These are phyloP conservation scores for Echinops telfairi DNA, from an alignment of 2,113 vertebrate species.

Conservation along the genomic window DNA sequence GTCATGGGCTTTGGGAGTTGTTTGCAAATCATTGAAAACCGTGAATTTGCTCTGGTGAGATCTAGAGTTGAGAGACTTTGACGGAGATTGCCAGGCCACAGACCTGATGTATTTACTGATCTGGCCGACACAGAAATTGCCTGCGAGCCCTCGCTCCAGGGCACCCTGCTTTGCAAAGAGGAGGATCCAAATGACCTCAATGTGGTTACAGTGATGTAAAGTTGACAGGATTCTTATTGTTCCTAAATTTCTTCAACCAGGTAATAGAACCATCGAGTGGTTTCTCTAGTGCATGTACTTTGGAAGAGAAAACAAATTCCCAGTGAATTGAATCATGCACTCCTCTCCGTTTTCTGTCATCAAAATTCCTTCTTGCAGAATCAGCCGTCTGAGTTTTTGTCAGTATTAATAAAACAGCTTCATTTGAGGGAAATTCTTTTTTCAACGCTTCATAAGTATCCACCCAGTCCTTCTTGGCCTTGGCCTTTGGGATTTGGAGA, in stretches of 20 bases:
- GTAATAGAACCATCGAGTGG: not conserved
- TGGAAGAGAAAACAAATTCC: not conserved
- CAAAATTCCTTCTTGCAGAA: not conserved
- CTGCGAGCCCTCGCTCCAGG: not conserved
- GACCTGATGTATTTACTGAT: conserved; percentile 8
- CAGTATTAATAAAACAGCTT: conserved; percentile 16
- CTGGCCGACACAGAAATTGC: not conserved
- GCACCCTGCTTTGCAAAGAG: not conserved
- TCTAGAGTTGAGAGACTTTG: not conserved
- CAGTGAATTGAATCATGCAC: not conserved
- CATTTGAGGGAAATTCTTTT: not conserved
- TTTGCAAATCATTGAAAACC: not conserved
- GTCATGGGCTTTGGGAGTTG: not conserved
- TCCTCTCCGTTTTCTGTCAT: not conserved
- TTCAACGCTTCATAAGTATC: not conserved
- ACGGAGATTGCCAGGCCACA: not conserved
- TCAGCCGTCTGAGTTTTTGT: conserved; percentile 41
- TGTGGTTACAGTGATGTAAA: not conserved
- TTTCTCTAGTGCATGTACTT: conserved; percentile 13
- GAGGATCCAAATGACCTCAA: not conserved
- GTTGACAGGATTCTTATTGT: not conserved
- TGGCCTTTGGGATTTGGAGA: conserved; percentile 33
- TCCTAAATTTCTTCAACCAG: not conserved
- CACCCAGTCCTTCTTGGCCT: not conserved
- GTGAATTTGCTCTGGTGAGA: not conserved